Conservation (phyloP, 2,888 invertebrate species). For the Drosophila melanosoma region DNA sequence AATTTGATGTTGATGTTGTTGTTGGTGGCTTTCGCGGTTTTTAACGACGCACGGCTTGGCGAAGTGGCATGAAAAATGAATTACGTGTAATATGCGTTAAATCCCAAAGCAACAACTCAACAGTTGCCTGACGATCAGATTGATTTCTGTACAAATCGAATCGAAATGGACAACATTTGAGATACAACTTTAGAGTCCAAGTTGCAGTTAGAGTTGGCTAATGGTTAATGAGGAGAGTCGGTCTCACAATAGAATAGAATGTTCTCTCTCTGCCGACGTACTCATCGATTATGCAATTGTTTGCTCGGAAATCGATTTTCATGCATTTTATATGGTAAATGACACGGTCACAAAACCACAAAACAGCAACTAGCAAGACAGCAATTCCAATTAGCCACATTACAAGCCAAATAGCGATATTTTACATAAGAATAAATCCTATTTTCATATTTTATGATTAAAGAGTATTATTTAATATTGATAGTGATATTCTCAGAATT, state of each 20-base stretch:
- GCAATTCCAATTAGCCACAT: conserved; percentile 38
- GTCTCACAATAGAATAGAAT: conserved; percentile 1
- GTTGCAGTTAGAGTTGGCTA: conserved; percentile 51
- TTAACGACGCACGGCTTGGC: conserved; percentile 34
- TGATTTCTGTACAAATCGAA: conserved; percentile 78
- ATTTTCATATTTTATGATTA: not conserved
- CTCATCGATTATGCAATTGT: conserved; percentile 73
- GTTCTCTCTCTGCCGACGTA: conserved; percentile 36
- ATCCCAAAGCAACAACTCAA: conserved; percentile 53
- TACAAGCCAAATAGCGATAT: conserved; percentile 15
- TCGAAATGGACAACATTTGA: conserved; percentile 63
- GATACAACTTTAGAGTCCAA: not conserved
- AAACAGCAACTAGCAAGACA: conserved; percentile 12
- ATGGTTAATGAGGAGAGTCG: conserved; percentile 6
- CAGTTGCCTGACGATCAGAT: conserved; percentile 51
- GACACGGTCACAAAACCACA: conserved; percentile 33
- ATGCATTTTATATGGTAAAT: conserved; percentile 64
- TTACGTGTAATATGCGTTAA: conserved; percentile 74
- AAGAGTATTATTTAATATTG: not conserved
- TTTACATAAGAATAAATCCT: not conserved
- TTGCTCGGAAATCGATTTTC: conserved; percentile 72
- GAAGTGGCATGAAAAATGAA: conserved; percentile 69
- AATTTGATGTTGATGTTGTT: conserved; percentile 56
- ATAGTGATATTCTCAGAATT: not conserved
- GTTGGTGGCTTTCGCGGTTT: conserved; percentile 64